phyloP scores from a whole-genome alignment of 2,797 vertebrate genomes.

The Trematomus bernacchii region DNA sequence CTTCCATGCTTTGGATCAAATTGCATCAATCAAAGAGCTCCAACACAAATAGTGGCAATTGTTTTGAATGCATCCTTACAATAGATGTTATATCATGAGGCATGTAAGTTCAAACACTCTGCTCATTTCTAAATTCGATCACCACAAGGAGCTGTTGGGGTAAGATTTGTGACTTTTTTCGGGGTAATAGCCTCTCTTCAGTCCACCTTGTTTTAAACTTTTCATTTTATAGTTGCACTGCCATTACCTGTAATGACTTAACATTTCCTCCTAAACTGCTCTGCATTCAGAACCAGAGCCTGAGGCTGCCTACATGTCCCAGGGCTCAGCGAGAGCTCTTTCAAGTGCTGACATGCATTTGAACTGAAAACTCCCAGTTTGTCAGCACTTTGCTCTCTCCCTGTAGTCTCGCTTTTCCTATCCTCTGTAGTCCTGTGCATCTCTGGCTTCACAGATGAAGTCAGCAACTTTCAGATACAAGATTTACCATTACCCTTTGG shows the following conservation, averaged over 20 bases:
- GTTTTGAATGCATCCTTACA: background rate
- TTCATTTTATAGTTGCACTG: conserved; percentile 41
- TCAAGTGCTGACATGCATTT: conserved; percentile 80
- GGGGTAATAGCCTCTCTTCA: background rate
- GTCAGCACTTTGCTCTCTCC: conserved; percentile 78
- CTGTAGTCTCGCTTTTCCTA: conserved; percentile 55
- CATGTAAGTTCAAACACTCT: conserved; percentile 7
- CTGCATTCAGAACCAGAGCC: conserved; percentile 67
- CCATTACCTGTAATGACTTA: conserved; percentile 66
- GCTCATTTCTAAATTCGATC: background rate
- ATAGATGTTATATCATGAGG: conserved; percentile 21
- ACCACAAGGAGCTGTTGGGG: background rate
- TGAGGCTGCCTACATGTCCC: conserved; percentile 70
- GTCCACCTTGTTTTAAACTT: conserved; percentile 30
- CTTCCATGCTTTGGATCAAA: background rate
- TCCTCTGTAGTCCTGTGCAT: conserved; percentile 55
- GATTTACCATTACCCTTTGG: conserved; percentile 51
- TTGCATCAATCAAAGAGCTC: background rate
- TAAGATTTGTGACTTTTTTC: conserved; percentile 16
- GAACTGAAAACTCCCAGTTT: conserved; percentile 78
- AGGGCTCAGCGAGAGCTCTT: conserved; percentile 70
- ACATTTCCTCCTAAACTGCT: conserved; percentile 58
- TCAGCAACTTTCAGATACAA: conserved; percentile 74
- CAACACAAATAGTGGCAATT: background rate
- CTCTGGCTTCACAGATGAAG: conserved; percentile 65